phyloP scores from a whole-genome alignment of 2,888 invertebrate species.

The Drosophila robusta region DNA sequence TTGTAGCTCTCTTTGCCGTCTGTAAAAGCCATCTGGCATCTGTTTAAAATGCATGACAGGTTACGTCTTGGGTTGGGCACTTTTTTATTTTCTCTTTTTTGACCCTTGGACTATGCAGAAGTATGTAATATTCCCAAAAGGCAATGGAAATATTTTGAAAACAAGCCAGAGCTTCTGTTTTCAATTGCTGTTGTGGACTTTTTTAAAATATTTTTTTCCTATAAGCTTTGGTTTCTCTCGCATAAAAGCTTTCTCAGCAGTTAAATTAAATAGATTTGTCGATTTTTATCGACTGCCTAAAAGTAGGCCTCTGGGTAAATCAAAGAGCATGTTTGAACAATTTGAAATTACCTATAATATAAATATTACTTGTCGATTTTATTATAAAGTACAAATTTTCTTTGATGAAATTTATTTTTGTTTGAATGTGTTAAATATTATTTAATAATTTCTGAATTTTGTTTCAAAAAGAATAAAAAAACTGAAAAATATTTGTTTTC shows the following conservation, averaged over 20 bases:
- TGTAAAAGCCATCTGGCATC: conserved; percentile 8
- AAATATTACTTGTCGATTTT: too few species aligned
- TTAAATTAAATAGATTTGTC: background rate
- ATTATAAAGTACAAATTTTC: too few species aligned
- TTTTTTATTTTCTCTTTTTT: conserved; percentile 16
- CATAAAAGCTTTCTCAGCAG: background rate
- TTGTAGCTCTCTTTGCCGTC: conserved; percentile 6
- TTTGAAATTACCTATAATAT: too few species aligned
- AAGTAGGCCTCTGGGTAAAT: too few species aligned
- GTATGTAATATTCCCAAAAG: background rate
- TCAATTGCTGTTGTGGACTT: too few species aligned
- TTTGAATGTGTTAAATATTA: too few species aligned
- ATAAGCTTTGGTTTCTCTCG: background rate
- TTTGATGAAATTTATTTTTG: too few species aligned
- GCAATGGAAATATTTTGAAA: background rate
- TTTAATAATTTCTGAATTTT: too few species aligned
- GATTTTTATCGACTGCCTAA: conserved; percentile 5
- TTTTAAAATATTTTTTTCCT: too few species aligned
- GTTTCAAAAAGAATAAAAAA: too few species aligned
- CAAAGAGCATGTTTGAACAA: too few species aligned
- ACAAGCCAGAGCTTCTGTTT: background rate
- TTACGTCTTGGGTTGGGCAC: background rate
- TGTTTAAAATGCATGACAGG: conserved; percentile 21
- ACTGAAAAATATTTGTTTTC: too few species aligned
- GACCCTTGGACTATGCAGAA: background rate